Base-by-base conservation (phyloP, 2,113 vertebrate species). In the Benitochromis conjunctus region DNA sequence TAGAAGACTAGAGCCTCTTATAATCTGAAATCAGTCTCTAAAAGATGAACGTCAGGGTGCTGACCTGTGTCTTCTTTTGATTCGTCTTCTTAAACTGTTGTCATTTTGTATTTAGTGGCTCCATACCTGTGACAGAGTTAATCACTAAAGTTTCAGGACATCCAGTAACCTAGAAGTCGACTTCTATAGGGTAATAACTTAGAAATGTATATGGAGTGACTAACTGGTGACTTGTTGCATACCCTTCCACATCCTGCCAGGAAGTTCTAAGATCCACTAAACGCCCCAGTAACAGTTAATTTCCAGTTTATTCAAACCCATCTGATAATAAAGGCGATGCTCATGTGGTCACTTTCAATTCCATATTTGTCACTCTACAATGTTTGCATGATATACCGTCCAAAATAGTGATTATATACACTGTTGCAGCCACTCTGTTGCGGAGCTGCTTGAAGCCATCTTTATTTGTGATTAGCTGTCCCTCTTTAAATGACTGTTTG, bases 391-490 rank as follows among this genome's bases (percentile, higher is more conserved):
- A 5, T 4, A 29, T 29, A 29, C 29, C 29, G 29, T 29, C 29
- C 29, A 29, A 29, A 29, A 29, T 29, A 5, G 29, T 29, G 29
- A 29, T 29, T 29, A 4, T 29, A 3, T 29, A 29, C 29, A 29
- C 29, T 29, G 29, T 29, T 29, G 29, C 29, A 26, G 26, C 26
- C 26, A 26, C 26, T 26, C 26, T 26, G 26, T 26, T 26, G 26
- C 26, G 26, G 26, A 26, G 26, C 26, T 26, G 26, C 26, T 29
- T 48, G 8, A 48, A 74, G 24, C 41, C 66, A 48, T 19, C 66
- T 74, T 48, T 74, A 14, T 29, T 0, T 0, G 14, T 48, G 1
- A 29, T 3, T 74, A 21, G 14, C 46, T 29, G 2, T 26, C 66
- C 5, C 26, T 54, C n/a, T 19, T 5, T 11, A 10, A 21, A 21